These are phyloP conservation scores for Frankliniella intonsa DNA, from an alignment of 2,888 invertebrate species.

Conservation along the genomic window DNA sequence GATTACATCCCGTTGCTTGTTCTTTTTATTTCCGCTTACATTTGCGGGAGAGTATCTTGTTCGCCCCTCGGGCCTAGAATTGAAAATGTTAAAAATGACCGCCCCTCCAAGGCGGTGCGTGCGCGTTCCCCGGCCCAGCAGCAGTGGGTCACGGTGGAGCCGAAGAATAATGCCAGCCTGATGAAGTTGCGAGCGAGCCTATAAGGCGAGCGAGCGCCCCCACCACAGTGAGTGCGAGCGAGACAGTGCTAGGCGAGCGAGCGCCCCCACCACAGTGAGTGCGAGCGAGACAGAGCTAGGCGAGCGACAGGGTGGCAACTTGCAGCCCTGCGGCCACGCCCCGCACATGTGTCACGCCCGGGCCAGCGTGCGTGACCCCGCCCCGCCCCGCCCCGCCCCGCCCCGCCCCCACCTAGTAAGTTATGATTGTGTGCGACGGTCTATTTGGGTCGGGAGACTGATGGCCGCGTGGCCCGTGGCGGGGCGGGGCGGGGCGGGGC, in stretches of 20 bases:
- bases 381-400: not conserved
- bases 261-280: too few relatives aligned
- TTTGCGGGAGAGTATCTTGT: too few relatives aligned
- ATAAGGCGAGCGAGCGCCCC: too few relatives aligned
- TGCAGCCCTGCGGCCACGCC: not conserved
- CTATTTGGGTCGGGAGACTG: not conserved
- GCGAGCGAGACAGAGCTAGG: too few relatives aligned
- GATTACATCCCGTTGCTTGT: too few relatives aligned
- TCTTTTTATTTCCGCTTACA: too few relatives aligned
- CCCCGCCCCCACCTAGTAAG: not conserved
- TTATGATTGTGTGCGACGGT: slow-evolving; percentile 17
- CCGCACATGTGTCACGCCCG: not conserved
- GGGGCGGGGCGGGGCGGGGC: not conserved
- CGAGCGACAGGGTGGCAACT: not conserved
- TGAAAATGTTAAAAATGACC: too few relatives aligned
- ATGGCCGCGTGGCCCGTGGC: not conserved
- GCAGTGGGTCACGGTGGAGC: not conserved
- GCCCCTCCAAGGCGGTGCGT: too few relatives aligned
- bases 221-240: too few relatives aligned
- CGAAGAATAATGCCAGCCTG: not conserved
- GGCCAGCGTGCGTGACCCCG: not conserved
- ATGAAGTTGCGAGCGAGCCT: not conserved
- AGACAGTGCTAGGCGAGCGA: too few relatives aligned
- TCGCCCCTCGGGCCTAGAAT: too few relatives aligned
- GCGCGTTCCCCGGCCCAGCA: not conserved